A percentile compares a stretch with the other conserved stretches of the same genome.
phyloP scores from a whole-genome alignment of 2,888 invertebrate species.

The Incurvaria masculella region DNA sequence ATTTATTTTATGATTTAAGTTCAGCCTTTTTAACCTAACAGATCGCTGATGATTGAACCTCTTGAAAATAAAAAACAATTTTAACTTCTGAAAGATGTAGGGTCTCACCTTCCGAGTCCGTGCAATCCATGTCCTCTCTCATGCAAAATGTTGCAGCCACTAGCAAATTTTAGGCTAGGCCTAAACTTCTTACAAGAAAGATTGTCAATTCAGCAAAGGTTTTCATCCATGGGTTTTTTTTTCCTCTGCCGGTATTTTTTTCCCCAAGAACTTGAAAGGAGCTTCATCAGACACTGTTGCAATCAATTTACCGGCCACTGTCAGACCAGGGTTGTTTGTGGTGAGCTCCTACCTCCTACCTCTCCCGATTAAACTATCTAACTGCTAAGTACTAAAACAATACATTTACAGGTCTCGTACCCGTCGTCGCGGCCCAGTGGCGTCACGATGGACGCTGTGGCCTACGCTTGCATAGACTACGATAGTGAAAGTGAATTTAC shows the following conservation, averaged over 20 bases:
- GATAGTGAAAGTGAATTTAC: slow-evolving; percentile 91
- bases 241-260: background rate
- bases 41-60: background rate
- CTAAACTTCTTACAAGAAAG: too few species aligned
- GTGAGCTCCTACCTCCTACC: too few species aligned
- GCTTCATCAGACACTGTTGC: background rate
- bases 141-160: too few species aligned
- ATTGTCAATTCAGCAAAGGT: too few species aligned
- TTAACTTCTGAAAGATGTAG: too few species aligned
- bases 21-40: background rate
- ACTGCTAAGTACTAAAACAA: too few species aligned
- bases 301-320: background rate
- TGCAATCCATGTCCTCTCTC: too few species aligned
- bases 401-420: slow-evolving; percentile 49
- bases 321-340: background rate
- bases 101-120: too few species aligned
- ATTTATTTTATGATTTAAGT: background rate
- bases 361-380: too few species aligned
- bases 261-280: background rate
- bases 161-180: too few species aligned
- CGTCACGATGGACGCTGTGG: slow-evolving; percentile 50
- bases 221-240: too few species aligned
- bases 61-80: background rate
- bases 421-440: slow-evolving; percentile 50
- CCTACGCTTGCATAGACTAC: slow-evolving; percentile 79